Evolutionary conservation across 23 tunicate species (phyloP), one percentile per base, ranked within the genome.

Genomic region (Styela clava): DNA sequence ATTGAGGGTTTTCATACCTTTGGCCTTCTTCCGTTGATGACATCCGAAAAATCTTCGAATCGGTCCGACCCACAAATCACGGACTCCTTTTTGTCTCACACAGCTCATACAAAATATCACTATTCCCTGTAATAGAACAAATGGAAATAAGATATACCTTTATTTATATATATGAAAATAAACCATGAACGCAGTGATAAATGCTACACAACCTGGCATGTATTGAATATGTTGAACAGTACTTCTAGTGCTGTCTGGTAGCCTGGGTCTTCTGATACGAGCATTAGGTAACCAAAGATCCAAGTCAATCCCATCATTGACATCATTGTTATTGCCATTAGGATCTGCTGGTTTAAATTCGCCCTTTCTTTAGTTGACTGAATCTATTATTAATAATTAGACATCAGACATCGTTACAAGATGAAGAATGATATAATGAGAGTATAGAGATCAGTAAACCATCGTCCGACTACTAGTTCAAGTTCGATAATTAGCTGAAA

Each of bases 321-420:
- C 32, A 69, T 62, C 93, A 88, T 83, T 9, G 93, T 78, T 9
- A 83, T 63, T 16, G 93, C 93, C 27, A 88, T 83, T 1, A 69
- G 24, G 9, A 88, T 51, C 1, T 61, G 61, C 69, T 88, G 93
- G n/a, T 70, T 83, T 9, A 71, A 56, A 2, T 36, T 67, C 35
- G 74, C 5, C 32, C 32, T 35, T 35, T 79, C 70, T 24, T 35
- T 36, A 16, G 52, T 79, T 9, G 84, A 79, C n/a, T 67, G 73
- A 26, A 79, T 79, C 84, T 79, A 24, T 26, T 36, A 78, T 9
- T 2, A 19, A 2, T 27, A 20, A n/a, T 23, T 16, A 24, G 12
- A 44, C n/a, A n/a, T n/a, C n/a, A n/a, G n/a, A n/a, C n/a, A n/a
- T n/a, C 64, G 64, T 21, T 18, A 61, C 21, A 61, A n/a, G n/a